Conservation (phyloP, 2,888 invertebrate genomes). For the Bembecia ichneumoniformis region DNA sequence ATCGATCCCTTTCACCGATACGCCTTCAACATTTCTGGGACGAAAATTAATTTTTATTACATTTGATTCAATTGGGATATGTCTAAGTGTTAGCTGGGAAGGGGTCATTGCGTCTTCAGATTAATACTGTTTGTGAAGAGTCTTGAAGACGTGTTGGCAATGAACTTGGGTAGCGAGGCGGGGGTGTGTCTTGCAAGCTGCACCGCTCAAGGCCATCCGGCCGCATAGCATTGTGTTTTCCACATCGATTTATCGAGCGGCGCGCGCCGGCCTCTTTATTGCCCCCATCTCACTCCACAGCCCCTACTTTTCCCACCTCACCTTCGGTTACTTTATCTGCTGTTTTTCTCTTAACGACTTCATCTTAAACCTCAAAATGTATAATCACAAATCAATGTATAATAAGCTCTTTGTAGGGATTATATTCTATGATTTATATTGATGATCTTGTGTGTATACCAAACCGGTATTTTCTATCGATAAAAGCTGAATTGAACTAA, state of each 20-base stretch:
- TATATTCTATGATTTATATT: too few species aligned
- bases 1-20: neutral
- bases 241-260: constrained; percentile 70
- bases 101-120: neutral
- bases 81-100: neutral
- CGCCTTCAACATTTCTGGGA: neutral
- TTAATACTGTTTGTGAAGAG: neutral
- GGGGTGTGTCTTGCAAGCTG: constrained; percentile 67
- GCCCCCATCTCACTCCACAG: constrained; percentile 18
- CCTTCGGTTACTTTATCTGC: constrained; percentile 19
- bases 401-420: too few species aligned
- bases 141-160: constrained; percentile 38
- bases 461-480: too few species aligned
- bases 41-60: neutral
- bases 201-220: constrained; percentile 57
- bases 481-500: too few species aligned
- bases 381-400: neutral
- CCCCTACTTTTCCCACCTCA: constrained; percentile 19
- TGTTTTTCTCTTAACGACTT: constrained; percentile 6
- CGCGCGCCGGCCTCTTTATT: constrained; percentile 54
- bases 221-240: constrained; percentile 57
- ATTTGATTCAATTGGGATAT: neutral
- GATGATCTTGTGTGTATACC: too few species aligned
- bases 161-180: constrained; percentile 58
- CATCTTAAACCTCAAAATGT: neutral